Evolutionary conservation across 2,888 invertebrate species (phyloP), one percentile per base, ranked within the genome.

Genomic region (Neelides folsomi): DNA sequence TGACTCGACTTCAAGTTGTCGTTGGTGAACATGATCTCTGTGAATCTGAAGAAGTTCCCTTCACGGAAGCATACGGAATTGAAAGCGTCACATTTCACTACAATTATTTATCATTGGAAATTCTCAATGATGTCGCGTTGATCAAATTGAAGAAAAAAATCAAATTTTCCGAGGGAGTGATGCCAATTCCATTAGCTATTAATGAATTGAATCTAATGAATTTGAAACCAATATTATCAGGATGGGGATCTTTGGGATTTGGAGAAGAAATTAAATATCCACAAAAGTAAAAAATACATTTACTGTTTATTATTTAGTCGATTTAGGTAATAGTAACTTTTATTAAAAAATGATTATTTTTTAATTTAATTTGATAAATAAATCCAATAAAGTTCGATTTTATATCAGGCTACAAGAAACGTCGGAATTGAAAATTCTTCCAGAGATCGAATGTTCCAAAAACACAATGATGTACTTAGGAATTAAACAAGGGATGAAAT

Each of bases 51-150:
- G 61, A 59, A 52, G 55, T 55, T 2, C 9, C 52, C 1, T 51
- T 45, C 9, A 61, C 57, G 0, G 41, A 47, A 16, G 41, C 54
- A 10, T 57, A 57, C 15, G 12, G 47, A 1, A 47, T 61, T 34
- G 53, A 56, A 7, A 52, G 54, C 1, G 43, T 61, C 1, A 50
- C 56, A 9, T 47, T 59, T 10, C 59, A 59, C 34, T 57, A 51
- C 43, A 61, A 61, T 36, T 61, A 61, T 38, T 20, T 61, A n/a
- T 47, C 61, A 2, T 41, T 56, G 1, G 59, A 59, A 37, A 57
- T 61, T 15, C n/a, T 61, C 27, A 61, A 61, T 47, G 61, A 61
- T 36, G 9, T 61, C 9, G 61, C 61, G n/a, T 38, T 61, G 8
- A 44, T 61, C 12, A 51, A 55, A n/a, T 34, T 58, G 9, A 51